Evolutionary conservation across 2,888 invertebrate genomes (phyloP).

Genomic region (Periphyllus acericola): DNA sequence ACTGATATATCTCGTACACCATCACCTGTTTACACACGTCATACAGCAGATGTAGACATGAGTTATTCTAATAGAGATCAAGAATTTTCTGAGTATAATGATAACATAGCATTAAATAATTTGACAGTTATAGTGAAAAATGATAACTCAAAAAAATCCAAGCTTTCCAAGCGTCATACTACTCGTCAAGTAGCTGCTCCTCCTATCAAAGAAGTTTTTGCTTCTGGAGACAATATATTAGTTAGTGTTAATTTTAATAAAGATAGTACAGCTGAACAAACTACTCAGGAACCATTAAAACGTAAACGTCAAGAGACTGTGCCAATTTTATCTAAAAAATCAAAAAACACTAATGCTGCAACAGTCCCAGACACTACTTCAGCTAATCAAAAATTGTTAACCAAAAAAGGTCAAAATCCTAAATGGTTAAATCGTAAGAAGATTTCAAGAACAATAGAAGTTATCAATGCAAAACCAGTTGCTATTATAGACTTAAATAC

Average conservation of each 20-base stretch:
- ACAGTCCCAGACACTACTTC: conserved; percentile 5
- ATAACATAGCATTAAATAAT: conserved; percentile 67
- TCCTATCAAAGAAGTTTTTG: conserved; percentile 89
- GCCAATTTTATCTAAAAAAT: conserved; percentile 37
- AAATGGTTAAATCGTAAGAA: conserved; percentile 62
- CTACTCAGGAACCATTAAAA: conserved; percentile 65
- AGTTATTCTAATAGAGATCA: conserved; percentile 55
- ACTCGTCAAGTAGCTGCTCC: conserved; percentile 68
- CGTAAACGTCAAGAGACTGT: conserved; percentile 68
- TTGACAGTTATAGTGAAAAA: conserved; percentile 71
- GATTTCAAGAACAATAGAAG: conserved; percentile 65
- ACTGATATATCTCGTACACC: conserved; percentile 62
- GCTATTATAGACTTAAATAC: conserved; percentile 87
- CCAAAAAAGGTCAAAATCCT: conserved; percentile 63
- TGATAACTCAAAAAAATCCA: conserved; percentile 68
- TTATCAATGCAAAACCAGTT: conserved; percentile 76
- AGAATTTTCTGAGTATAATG: conserved; percentile 53
- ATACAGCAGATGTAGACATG: conserved; percentile 30
- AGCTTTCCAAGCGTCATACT: conserved; percentile 66
- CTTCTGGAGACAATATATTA: conserved; percentile 91
- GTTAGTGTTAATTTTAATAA: conserved; percentile 85
- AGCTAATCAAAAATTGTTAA: conserved; percentile 60
- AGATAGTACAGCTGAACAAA: conserved; percentile 63
- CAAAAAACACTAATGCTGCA: conserved; percentile 37
- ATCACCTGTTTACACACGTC: conserved; percentile 49